Percentiles rank a stretch among this genome's conserved stretches.
Evolutionary conservation across 2,888 invertebrate genomes (phyloP).

Genomic region (Plagiodera versicolora): DNA sequence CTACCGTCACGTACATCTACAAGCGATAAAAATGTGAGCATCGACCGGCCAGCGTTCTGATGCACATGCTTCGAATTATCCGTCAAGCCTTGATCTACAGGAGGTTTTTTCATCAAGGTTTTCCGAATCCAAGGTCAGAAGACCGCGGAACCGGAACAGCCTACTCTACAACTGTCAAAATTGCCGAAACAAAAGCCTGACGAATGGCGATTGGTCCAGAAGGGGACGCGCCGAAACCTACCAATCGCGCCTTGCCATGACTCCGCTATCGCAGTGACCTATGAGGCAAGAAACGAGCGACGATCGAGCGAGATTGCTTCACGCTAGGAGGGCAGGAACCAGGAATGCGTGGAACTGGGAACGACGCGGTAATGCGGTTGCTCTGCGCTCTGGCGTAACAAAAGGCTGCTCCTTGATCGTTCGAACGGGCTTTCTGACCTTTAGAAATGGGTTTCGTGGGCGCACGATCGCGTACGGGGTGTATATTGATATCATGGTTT

Average conservation of each 20-base stretch:
- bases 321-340: slow-evolving; percentile 1
- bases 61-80: slow-evolving; percentile 6
- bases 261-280: slow-evolving; percentile 21
- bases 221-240: too few species aligned
- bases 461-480: not conserved
- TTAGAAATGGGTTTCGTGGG: not conserved
- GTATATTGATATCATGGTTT: too few species aligned
- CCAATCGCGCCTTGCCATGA: not conserved
- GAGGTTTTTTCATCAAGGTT: not conserved
- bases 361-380: slow-evolving; percentile 3
- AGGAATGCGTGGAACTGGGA: slow-evolving; percentile 18
- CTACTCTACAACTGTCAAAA: too few species aligned
- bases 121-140: too few species aligned
- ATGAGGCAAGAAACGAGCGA: slow-evolving; percentile 21
- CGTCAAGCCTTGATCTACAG: not conserved
- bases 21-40: not conserved
- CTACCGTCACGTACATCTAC: not conserved
- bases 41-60: too few species aligned
- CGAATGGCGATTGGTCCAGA: too few species aligned
- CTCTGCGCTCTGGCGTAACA: not conserved
- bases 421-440: not conserved
- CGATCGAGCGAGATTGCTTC: slow-evolving; percentile 11
- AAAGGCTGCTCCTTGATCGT: not conserved
- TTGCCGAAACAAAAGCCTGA: too few species aligned
- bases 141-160: too few species aligned